Evolutionary conservation across 37 sponge, comb jelly and placozoan genomes (phyloP), one percentile per base, ranked within the genome.

Genomic region (Ephydatia muelleri): DNA sequence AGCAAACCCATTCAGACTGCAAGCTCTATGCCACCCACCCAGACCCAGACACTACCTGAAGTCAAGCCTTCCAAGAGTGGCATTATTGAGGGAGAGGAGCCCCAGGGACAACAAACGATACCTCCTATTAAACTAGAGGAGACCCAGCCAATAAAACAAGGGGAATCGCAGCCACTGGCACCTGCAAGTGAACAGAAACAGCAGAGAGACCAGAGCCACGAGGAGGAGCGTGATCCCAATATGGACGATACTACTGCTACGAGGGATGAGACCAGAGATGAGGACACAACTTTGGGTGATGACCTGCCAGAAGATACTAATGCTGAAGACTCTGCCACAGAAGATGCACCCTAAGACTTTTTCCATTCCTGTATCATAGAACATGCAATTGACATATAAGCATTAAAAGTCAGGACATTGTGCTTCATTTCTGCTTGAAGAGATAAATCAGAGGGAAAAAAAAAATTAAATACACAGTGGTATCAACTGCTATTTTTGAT

Each of bases 1-100:
- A 82, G 70, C 78, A 82, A 21, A 57, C 82, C 16, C 5, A 70
- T 11, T 68, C 80, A 27, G 83, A 82, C 29, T 36, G 27, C 31
- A 67, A 64, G 21, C 66, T 40, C n/a, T 35, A 78, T 0, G 72
- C 68, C 47, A 86, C 86, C n/a, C 75, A 83, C 39, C n/a, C n/a
- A n/a, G n/a, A n/a, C n/a, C 80, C 67, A n/a, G 71, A 82, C 2
- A 47, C 74, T 38, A 71, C 73, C 83, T 5, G 70, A 47, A 40
- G 5, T 8, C 36, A 32, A 47, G 34, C 23, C 11, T 35, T 73
- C 29, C 32, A 77, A 77, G 27, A 29, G 25, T 35, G 5, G 48
- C 4, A 0, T n/a, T 69, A 68, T 38, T 31, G 25, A n/a, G n/a
- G n/a, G n/a, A n/a, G n/a, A n/a, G n/a, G n/a, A 76, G 47, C 23